Conservation (phyloP, 2,888 invertebrate genomes). For the Lasioglossum figueresi region DNA sequence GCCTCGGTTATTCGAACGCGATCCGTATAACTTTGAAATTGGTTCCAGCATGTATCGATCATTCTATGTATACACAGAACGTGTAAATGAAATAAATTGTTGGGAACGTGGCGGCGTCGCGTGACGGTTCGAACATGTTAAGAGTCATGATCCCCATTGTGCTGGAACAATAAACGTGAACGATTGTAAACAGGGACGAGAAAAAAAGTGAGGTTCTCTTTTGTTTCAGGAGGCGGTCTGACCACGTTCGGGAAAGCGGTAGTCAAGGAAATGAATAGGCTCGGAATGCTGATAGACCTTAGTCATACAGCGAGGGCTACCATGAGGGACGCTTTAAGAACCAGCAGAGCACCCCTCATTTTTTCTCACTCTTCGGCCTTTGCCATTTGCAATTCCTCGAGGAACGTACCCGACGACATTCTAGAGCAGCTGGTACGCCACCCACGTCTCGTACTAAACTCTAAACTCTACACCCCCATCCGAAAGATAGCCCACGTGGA, state of each 20-base stretch:
- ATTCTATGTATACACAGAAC: background rate
- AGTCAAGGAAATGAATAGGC: conserved; percentile 95
- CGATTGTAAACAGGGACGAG: background rate
- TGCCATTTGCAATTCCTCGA: conserved; percentile 93
- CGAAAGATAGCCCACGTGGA: no score
- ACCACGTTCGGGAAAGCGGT: conserved; percentile 87
- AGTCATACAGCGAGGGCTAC: conserved; percentile 94
- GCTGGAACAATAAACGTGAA: conserved; percentile 8
- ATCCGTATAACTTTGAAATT: background rate
- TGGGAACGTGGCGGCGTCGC: background rate
- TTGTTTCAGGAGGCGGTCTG: conserved; percentile 78
- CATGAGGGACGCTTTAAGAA: conserved; percentile 92
- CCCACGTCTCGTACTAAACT: background rate
- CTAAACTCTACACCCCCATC: background rate
- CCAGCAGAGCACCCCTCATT: conserved; percentile 94
- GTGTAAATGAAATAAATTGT: background rate
- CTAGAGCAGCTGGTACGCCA: conserved; percentile 86
- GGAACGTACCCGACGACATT: conserved; percentile 95
- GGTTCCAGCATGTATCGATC: background rate
- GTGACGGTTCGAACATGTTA: background rate
- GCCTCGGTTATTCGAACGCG: background rate
- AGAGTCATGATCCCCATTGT: background rate
- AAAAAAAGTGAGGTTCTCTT: conserved; percentile 15
- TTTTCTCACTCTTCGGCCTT: conserved; percentile 96
- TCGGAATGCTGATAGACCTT: conserved; percentile 96